Evolutionary conservation across 92 coral and sea anemone species (phyloP), one percentile per base, ranked within the genome.

Genomic region (Porites evermanni): DNA sequence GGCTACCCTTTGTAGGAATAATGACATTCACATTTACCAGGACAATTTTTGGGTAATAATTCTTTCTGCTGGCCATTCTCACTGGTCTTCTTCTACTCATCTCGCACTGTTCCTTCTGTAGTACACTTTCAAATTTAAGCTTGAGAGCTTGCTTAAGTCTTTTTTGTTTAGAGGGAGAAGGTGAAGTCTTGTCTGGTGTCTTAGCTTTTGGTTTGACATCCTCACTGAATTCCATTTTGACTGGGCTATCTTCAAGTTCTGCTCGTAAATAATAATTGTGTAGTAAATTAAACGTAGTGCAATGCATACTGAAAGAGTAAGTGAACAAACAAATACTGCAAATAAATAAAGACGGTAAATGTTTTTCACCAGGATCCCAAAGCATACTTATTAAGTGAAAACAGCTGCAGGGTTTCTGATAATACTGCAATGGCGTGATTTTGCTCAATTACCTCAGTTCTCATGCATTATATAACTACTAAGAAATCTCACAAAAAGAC

Each of bases 61-160:
- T 88, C 86, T 75, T 81, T 54, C 93, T 88, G 85, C 95, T 95
- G 68, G 98, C 93, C 79, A 88, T 94, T 78, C 98, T 77, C 26
- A 95, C 92, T 50, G 98, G 95, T 17, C 98, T 74, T 64, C 98
- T 86, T 80, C 98, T 93, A 24, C 96, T 95, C 50, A 95, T 84
- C 20, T 95, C 96, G 1, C 47, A 38, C 47, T 94, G 98, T 54
- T 95, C 98, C 66, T 93, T 95, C 32, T 89, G 94, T 79, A 93
- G 83, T 56, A 95, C 89, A 73, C 84, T 86, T 17, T 93, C 95
- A 83, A 95, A 87, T 81, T 86, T 95, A 11, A 92, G 90, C 61
- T 90, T 92, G 26, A 88, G 79, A 63, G 77, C 91, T 75, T 89
- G 96, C 74, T 86, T 95, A 69, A 87, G 88, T 70, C 83, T 82